phyloP scores from a whole-genome alignment of 2,888 invertebrate species.

The Netelia melanura region DNA sequence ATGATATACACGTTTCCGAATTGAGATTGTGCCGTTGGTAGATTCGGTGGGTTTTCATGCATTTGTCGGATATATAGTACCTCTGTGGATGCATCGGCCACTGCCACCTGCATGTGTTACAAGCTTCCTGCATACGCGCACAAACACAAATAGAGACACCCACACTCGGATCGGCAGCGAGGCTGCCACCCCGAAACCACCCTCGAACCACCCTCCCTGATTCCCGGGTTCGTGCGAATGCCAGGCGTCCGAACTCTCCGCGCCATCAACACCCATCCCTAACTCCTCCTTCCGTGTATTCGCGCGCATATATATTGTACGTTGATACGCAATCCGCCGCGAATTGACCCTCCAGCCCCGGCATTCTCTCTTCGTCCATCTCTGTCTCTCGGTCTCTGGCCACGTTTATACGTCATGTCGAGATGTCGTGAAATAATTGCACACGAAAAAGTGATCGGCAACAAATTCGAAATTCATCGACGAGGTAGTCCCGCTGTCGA shows the following conservation, averaged over 20 bases:
- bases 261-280: slow-evolving; percentile 56
- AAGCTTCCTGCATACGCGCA: slow-evolving; percentile 70
- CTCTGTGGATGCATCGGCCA: slow-evolving; percentile 77
- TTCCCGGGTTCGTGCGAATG: slow-evolving; percentile 56
- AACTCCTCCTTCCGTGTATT: slow-evolving; percentile 38
- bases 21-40: slow-evolving; percentile 32
- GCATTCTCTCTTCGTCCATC: slow-evolving; percentile 66
- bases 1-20: neutral
- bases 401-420: slow-evolving; percentile 82
- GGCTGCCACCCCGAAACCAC: slow-evolving; percentile 37
- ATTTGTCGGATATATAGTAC: slow-evolving; percentile 78
- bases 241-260: slow-evolving; percentile 65
- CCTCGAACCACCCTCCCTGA: slow-evolving; percentile 6
- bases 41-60: slow-evolving; percentile 75
- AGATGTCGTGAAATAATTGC: slow-evolving; percentile 83
- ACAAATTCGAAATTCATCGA: slow-evolving; percentile 80
- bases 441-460: slow-evolving; percentile 84
- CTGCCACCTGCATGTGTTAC: slow-evolving; percentile 84
- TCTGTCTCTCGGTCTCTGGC: slow-evolving; percentile 28
- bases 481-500: slow-evolving; percentile 62
- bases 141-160: neutral
- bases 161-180: no score
- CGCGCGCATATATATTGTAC: slow-evolving; percentile 6
- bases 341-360: slow-evolving; percentile 68
- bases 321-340: slow-evolving; percentile 54